Evolutionary conservation across 2,888 invertebrate species (phyloP).

Genomic region (Petrolisthes cinctipes): DNA sequence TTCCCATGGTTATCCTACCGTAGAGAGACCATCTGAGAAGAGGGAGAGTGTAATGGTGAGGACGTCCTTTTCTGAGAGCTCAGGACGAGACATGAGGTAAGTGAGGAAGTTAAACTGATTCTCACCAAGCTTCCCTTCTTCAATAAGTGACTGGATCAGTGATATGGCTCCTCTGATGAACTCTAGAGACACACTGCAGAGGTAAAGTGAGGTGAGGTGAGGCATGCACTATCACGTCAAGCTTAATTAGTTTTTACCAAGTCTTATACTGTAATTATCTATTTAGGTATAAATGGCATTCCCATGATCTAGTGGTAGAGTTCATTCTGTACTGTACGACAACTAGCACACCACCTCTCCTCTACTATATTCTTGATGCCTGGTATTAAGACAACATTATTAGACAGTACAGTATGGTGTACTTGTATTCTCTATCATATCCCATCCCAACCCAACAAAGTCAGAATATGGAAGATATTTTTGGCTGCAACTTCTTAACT

Average conservation of each 20-base stretch:
- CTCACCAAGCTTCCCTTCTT: constrained; percentile 68
- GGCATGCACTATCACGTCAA: background rate
- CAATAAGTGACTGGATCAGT: constrained; percentile 68
- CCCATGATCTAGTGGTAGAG: no score
- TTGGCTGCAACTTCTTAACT: no score
- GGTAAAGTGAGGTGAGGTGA: background rate
- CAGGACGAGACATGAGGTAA: constrained; percentile 71
- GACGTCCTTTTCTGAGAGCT: constrained; percentile 71
- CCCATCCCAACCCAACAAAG: no score
- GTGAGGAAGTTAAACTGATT: constrained; percentile 71
- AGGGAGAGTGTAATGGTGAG: constrained; percentile 72
- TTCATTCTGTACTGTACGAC: no score
- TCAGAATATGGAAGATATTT: no score
- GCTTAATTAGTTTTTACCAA: background rate
- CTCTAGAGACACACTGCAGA: constrained; percentile 66
- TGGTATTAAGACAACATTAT: no score
- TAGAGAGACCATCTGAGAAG: constrained; percentile 73
- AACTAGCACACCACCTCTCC: no score
- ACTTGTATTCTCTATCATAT: no score
- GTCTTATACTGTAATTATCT: no score
- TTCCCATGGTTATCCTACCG: constrained; percentile 69
- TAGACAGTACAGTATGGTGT: no score
- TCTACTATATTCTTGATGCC: no score
- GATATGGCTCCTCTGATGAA: constrained; percentile 68
- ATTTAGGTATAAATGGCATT: no score